Evolutionary conservation across 2,888 invertebrate genomes (phyloP).

Genomic region (Antheraea yamamai): DNA sequence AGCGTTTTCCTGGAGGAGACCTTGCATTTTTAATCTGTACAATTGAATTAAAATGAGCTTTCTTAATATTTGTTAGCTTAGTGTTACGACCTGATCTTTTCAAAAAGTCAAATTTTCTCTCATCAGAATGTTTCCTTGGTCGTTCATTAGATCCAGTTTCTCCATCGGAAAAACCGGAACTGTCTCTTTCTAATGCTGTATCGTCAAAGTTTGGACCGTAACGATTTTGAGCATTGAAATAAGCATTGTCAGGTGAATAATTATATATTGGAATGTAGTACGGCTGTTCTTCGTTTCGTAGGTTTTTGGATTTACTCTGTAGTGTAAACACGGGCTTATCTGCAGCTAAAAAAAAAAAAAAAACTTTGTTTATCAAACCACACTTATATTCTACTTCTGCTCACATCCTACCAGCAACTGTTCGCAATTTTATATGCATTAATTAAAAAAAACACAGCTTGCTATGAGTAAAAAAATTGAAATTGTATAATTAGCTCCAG

Average conservation of each 20-base stretch:
- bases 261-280: conserved; percentile 46
- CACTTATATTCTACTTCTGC: background rate
- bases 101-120: conserved; percentile 28
- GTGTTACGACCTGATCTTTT: conserved; percentile 14
- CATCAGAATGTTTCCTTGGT: background rate
- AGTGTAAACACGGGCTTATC: conserved; percentile 5
- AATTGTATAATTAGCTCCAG: too few species aligned
- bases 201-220: conserved; percentile 45
- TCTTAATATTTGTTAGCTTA: conserved; percentile 17
- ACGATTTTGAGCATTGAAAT: conserved; percentile 53
- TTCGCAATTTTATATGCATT: too few species aligned
- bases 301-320: background rate
- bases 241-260: conserved; percentile 51
- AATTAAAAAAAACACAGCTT: too few species aligned
- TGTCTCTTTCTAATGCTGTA: background rate
- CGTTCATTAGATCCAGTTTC: conserved; percentile 7
- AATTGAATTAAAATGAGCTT: background rate
- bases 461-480: too few species aligned
- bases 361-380: background rate
- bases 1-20: conserved; percentile 20
- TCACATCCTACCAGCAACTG: too few species aligned
- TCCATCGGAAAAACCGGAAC: conserved; percentile 16
- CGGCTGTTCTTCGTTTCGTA: conserved; percentile 38
- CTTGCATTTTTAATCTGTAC: conserved; percentile 7
- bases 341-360: conserved; percentile 13